Percentiles rank a stretch among this genome's conserved stretches.
These are phyloP conservation scores for Callimorpha dominula DNA, from an alignment of 2,888 invertebrate genomes.

Conservation along the genomic window DNA sequence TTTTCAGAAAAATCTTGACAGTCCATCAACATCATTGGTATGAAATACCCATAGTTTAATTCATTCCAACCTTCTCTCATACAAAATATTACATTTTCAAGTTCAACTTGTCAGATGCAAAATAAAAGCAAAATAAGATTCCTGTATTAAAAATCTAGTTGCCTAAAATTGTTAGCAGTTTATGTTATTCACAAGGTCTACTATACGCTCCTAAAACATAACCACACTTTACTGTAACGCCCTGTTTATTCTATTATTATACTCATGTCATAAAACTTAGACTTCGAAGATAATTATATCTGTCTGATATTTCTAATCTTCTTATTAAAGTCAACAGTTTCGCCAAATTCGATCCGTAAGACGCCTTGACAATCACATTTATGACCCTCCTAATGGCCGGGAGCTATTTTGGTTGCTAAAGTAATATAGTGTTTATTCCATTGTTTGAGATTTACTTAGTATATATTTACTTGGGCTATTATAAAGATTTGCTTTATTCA, in stretches of 20 bases:
- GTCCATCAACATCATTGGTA: too few relatives aligned
- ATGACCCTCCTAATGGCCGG: constrained; percentile 6
- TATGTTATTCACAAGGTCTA: too few relatives aligned
- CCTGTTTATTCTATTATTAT: not conserved
- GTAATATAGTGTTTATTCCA: constrained; percentile 13
- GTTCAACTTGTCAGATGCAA: too few relatives aligned
- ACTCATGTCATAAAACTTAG: not conserved
- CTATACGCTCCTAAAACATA: not conserved
- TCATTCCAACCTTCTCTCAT: too few relatives aligned
- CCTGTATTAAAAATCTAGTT: too few relatives aligned
- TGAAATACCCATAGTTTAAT: too few relatives aligned
- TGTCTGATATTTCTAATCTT: not conserved
- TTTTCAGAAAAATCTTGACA: too few relatives aligned
- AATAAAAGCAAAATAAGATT: too few relatives aligned
- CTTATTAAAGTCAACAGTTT: constrained; percentile 8
- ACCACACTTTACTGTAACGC: not conserved
- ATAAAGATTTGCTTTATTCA: constrained; percentile 16
- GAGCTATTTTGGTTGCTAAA: constrained; percentile 15
- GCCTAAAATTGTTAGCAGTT: too few relatives aligned
- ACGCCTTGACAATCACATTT: constrained; percentile 20
- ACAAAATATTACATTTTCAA: too few relatives aligned
- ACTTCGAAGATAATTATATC: not conserved
- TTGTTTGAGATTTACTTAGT: constrained; percentile 23
- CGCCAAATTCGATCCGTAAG: constrained; percentile 17
- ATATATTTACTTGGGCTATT: constrained; percentile 19